Percentiles rank a stretch among this genome's conserved stretches.
These are phyloP conservation scores for Spea bombifrons DNA, from an alignment of 2,113 vertebrate species.

Conservation along the genomic window DNA sequence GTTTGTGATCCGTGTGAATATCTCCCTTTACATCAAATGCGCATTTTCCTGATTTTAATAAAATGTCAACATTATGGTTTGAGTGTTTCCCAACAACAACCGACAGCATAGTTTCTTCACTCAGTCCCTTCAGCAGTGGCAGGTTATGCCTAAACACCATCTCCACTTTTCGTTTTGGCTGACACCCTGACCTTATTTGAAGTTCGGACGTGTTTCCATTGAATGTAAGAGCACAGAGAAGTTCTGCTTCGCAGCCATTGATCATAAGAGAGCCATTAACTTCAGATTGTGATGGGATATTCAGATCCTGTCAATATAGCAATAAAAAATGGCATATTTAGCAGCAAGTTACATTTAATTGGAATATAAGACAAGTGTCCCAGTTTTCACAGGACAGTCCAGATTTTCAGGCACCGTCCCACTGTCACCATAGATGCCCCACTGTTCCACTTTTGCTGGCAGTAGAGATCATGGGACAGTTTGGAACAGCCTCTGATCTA, in stretches of 20 bases:
- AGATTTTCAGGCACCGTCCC: too few relatives aligned
- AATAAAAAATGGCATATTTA: too few relatives aligned
- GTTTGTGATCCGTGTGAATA: slow-evolving; percentile 58
- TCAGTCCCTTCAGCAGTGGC: slow-evolving; percentile 53
- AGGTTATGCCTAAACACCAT: slow-evolving; percentile 62
- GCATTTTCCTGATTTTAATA: slow-evolving; percentile 61
- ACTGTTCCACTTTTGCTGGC: too few relatives aligned
- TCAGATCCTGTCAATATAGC: slow-evolving; percentile 48
- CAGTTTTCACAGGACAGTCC: too few relatives aligned
- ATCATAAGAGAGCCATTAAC: slow-evolving; percentile 65
- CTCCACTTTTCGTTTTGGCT: slow-evolving; percentile 59
- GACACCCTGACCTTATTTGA: slow-evolving; percentile 56
- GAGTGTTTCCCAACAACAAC: slow-evolving; percentile 51
- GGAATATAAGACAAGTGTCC: too few relatives aligned
- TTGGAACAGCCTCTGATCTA: too few relatives aligned
- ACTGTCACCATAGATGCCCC: too few relatives aligned
- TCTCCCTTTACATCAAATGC: slow-evolving; percentile 57
- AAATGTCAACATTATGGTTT: slow-evolving; percentile 50
- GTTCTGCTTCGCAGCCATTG: slow-evolving; percentile 55
- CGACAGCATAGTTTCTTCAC: slow-evolving; percentile 58
- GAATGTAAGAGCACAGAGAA: slow-evolving; percentile 50
- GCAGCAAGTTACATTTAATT: too few relatives aligned
- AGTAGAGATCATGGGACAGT: too few relatives aligned
- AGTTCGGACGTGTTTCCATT: slow-evolving; percentile 55
- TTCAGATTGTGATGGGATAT: slow-evolving; percentile 52